Percentiles rank a stretch among this genome's conserved stretches.
phyloP scores from a whole-genome alignment of 2,797 vertebrate species.

The Sebastes minor region DNA sequence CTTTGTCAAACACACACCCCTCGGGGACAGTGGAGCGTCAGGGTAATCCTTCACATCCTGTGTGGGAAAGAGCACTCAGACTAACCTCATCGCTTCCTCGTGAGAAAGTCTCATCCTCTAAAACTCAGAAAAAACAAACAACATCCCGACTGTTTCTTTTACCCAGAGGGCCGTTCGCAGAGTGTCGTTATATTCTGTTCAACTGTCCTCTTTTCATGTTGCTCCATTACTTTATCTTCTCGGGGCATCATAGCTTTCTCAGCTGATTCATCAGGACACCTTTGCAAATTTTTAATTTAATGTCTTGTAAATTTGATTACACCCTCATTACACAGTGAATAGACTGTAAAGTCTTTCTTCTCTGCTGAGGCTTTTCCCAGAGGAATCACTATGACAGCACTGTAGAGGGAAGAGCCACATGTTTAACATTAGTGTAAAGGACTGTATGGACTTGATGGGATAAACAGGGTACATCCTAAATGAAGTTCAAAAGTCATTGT shows the following conservation, averaged over 20 bases:
- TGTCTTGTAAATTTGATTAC: not conserved
- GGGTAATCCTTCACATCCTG: slow-evolving; percentile 75
- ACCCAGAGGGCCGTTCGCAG: slow-evolving; percentile 3
- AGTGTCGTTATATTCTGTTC: slow-evolving; percentile 6
- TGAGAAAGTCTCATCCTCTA: slow-evolving; percentile 51
- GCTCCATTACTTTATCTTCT: not conserved
- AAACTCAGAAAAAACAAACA: slow-evolving; percentile 34
- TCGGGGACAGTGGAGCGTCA: slow-evolving; percentile 34
- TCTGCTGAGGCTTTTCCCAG: not conserved
- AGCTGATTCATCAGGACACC: not conserved
- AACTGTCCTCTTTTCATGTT: not conserved
- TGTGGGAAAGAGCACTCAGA: slow-evolving; percentile 54
- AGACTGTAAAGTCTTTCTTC: not conserved
- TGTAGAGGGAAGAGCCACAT: no score
- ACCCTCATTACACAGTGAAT: not conserved
- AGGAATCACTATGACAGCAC: not conserved
- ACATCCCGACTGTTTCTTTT: not conserved
- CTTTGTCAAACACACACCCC: slow-evolving; percentile 67
- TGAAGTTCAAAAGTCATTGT: not conserved
- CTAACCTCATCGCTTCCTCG: slow-evolving; percentile 50
- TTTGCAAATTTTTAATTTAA: not conserved
- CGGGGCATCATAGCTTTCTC: not conserved
- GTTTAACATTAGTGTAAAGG: slow-evolving; percentile 7
- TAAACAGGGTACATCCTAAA: not conserved
- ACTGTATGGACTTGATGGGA: slow-evolving; percentile 6